These are phyloP conservation scores for Xenopus laevis DNA, from an alignment of 2,113 vertebrate species.

Conservation along the genomic window DNA sequence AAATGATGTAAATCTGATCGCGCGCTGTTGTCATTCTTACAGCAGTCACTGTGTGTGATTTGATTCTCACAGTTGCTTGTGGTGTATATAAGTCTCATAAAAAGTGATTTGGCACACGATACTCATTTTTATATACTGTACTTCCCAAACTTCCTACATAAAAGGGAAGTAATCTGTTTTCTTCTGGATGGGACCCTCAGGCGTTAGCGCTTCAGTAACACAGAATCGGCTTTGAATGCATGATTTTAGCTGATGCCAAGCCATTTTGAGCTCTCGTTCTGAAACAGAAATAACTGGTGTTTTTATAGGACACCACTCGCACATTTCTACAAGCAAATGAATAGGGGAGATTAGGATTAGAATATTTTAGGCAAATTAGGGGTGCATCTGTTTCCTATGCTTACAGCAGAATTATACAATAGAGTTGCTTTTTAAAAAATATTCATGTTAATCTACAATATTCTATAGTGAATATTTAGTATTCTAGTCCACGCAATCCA, in stretches of 20 bases:
- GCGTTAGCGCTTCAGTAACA: slow-evolving; percentile 20
- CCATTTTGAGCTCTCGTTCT: slow-evolving; percentile 12
- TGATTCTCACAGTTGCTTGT: slow-evolving; percentile 28
- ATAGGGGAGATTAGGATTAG: background rate
- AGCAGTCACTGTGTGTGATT: slow-evolving; percentile 18
- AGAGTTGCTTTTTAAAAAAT: too few species aligned
- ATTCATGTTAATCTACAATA: too few species aligned
- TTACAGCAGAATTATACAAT: too few species aligned
- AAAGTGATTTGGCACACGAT: slow-evolving; percentile 34
- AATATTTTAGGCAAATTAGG: too few species aligned
- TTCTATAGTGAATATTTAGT: too few species aligned
- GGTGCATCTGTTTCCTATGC: too few species aligned
- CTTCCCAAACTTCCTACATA: slow-evolving; percentile 34
- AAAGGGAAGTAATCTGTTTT: slow-evolving; percentile 28
- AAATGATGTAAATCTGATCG: slow-evolving; percentile 10
- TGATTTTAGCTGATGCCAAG: slow-evolving; percentile 26
- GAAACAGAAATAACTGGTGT: background rate
- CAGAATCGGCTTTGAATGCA: slow-evolving; percentile 20
- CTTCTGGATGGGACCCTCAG: slow-evolving; percentile 16
- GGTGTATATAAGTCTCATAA: slow-evolving; percentile 23
- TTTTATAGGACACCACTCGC: background rate
- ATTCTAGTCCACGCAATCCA: too few species aligned
- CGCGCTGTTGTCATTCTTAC: slow-evolving; percentile 29
- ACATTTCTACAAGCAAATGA: background rate
- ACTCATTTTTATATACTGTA: slow-evolving; percentile 15